Percentiles rank a stretch among this genome's conserved stretches.
Conservation (phyloP, 1,140 invertebrate species). For the Neocloeon triangulifer region DNA sequence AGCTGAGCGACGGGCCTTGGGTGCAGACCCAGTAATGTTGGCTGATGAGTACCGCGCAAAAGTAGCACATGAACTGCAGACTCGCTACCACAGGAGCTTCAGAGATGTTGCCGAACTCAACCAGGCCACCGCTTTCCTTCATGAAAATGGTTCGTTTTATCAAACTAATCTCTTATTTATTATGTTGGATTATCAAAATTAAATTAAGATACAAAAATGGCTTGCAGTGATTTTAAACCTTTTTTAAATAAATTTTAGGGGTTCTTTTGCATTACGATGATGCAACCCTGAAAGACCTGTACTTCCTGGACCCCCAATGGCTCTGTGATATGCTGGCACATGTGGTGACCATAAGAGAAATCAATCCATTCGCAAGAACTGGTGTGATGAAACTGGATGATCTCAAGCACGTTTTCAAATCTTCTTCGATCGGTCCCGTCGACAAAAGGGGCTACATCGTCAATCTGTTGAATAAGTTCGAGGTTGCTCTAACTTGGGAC, state of each 20-base stretch:
- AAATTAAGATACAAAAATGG: no score
- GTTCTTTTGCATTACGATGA: slow-evolving; percentile 97
- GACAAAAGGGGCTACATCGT: slow-evolving; percentile 65
- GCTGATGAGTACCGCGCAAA: slow-evolving; percentile 60
- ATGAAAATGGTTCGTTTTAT: slow-evolving; percentile 65
- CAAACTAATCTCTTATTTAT: no score
- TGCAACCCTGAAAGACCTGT: slow-evolving; percentile 79
- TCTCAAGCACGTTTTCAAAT: slow-evolving; percentile 82
- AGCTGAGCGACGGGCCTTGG: slow-evolving; percentile 34
- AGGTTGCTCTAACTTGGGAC: slow-evolving; percentile 94
- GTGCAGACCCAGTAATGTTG: slow-evolving; percentile 68
- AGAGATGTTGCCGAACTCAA: slow-evolving; percentile 76
- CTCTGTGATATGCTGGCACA: slow-evolving; percentile 92
- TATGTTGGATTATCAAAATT: background rate
- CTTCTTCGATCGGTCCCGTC: slow-evolving; percentile 26
- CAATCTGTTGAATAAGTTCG: slow-evolving; percentile 85
- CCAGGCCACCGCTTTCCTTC: slow-evolving; percentile 87
- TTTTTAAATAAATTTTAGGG: slow-evolving; percentile 23
- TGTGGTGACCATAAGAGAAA: slow-evolving; percentile 86
- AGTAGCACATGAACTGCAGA: slow-evolving; percentile 43
- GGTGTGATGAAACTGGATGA: slow-evolving; percentile 89
- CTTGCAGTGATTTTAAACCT: no score
- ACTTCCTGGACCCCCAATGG: slow-evolving; percentile 95
- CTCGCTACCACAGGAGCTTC: slow-evolving; percentile 41
- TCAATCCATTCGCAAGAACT: slow-evolving; percentile 82